phyloP scores from a whole-genome alignment of 2,888 invertebrate genomes.

The Tenthredo mesomela region DNA sequence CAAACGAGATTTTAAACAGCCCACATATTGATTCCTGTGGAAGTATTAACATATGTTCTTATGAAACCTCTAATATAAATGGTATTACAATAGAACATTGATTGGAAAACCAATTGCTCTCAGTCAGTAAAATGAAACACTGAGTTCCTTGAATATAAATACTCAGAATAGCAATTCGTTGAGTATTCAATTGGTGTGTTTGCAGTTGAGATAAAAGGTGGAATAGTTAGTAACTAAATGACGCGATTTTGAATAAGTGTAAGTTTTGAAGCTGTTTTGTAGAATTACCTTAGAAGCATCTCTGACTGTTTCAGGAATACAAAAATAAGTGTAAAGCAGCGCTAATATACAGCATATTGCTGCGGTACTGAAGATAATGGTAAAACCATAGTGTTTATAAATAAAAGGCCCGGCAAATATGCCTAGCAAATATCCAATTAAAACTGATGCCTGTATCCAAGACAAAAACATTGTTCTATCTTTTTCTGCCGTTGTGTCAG shows the following conservation, averaged over 20 bases:
- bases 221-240: background rate
- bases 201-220: background rate
- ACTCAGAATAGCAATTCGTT: background rate
- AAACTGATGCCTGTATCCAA: slow-evolving; percentile 81
- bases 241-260: background rate
- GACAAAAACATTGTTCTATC: slow-evolving; percentile 79
- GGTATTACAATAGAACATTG: background rate
- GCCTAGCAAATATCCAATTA: slow-evolving; percentile 83
- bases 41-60: background rate
- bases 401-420: slow-evolving; percentile 82
- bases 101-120: background rate
- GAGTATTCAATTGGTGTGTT: background rate
- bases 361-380: slow-evolving; percentile 79
- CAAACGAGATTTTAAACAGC: slow-evolving; percentile 78
- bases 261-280: background rate
- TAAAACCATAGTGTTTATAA: slow-evolving; percentile 80
- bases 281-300: slow-evolving; percentile 33
- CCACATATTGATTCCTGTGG: slow-evolving; percentile 78
- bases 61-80: background rate
- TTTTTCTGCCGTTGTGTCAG: slow-evolving; percentile 82
- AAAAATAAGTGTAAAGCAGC: slow-evolving; percentile 78
- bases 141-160: background rate
- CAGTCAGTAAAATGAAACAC: background rate
- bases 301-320: slow-evolving; percentile 80
- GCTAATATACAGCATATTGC: slow-evolving; percentile 77